Evolutionary conservation across 1,140 invertebrate species (phyloP), one percentile per base, ranked within the genome.

Genomic region (Aphaenogaster floridana): DNA sequence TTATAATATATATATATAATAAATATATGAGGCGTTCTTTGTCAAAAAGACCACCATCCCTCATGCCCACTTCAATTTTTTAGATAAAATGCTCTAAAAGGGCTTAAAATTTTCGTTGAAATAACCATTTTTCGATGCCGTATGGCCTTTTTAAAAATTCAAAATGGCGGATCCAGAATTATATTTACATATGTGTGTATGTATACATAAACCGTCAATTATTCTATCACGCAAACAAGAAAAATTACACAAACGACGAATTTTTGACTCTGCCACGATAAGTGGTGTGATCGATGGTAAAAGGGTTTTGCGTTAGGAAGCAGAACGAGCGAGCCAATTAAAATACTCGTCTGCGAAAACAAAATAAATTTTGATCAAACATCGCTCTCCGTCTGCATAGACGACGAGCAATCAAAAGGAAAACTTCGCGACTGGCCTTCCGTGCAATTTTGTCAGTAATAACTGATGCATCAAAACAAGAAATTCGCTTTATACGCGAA

Each of bases 281-380:
- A 84, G 17, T 61, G 54, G 8, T 28, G 57, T 45, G 68, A 74
- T 76, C 80, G 54, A 61, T 59, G 21, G 21, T 28, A n/a, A 59
- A 48, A 74, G 17, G 13, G 54, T 3, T 71, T 80, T 17, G 61
- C 34, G 45, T 76, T 48, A 45, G n/a, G 11, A 81, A 81, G 79
- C 13, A 69, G 7, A 48, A 84, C 39, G 57, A 63, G n/a, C 42
- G 8, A 50, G 42, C 54, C 69, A 84, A 84, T 84, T 84, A 84
- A 84, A 45, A 48, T 9, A 13, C 42, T 63, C 68, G 39, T 61
- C n/a, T n/a, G 28, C 3, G 13, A 63, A 74, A 84, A 84, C 69
- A 63, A 83, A 74, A 74, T 84, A 84, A 84, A 76, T 84, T 84
- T 84, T 57, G 63, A 21, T 52, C 54, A 74, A 84, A 50, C 42